Evolutionary conservation across 2,113 vertebrate species (phyloP).

Genomic region (Arenaria interpres): DNA sequence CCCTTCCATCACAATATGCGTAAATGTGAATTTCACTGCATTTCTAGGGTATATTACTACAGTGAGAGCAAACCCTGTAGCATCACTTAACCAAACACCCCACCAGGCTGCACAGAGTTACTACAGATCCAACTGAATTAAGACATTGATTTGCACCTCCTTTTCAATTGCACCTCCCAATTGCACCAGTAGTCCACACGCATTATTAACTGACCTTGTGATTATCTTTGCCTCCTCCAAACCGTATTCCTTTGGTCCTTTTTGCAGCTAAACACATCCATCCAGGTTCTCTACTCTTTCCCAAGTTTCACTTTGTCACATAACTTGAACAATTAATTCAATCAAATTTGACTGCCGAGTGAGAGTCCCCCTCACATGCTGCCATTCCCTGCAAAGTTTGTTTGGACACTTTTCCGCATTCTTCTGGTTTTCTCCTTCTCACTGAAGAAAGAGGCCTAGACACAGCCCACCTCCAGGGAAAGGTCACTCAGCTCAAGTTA

Average conservation of each 20-base stretch:
- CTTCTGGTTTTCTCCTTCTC: not conserved
- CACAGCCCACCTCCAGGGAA: not conserved
- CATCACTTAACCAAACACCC: not conserved
- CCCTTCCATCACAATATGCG: not conserved
- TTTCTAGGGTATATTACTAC: not conserved
- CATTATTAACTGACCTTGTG: not conserved
- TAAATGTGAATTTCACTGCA: not conserved
- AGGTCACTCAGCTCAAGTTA: not conserved
- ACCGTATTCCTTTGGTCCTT: not conserved
- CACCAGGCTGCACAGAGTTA: not conserved
- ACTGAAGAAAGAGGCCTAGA: not conserved
- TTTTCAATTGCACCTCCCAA: not conserved
- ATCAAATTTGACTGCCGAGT: not conserved
- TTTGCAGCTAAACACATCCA: not conserved
- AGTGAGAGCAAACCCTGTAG: not conserved
- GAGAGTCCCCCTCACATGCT: not conserved
- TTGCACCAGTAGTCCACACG: not conserved
- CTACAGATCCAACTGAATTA: not conserved
- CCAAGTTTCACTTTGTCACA: not conserved
- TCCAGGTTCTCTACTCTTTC: not conserved
- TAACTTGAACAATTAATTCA: not conserved
- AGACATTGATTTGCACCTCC: not conserved
- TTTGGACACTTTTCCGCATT: not conserved
- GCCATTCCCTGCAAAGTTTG: not conserved
- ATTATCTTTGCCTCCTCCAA: not conserved